Conservation (phyloP, 2,113 vertebrate species). For the Carollia perspicillata region DNA sequence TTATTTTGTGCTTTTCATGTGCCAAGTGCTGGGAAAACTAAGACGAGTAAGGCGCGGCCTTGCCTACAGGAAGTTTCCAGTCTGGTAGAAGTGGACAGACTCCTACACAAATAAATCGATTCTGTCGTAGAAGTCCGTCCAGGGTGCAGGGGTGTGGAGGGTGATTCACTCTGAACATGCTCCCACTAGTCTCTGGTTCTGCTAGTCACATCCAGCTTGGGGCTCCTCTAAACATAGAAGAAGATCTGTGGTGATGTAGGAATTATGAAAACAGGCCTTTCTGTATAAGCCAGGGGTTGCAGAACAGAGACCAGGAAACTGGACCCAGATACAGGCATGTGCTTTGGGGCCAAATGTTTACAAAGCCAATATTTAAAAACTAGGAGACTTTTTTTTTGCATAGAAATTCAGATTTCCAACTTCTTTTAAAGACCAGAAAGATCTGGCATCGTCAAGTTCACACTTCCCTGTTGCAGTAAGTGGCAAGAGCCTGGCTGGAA, state of each 20-base stretch:
- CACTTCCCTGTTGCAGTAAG: neutral
- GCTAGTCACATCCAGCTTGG: neutral
- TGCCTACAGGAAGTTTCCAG: slow-evolving; percentile 5
- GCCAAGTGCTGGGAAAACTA: slow-evolving; percentile 20
- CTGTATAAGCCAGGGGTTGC: neutral
- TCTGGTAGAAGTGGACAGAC: slow-evolving; percentile 1
- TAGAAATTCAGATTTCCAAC: neutral
- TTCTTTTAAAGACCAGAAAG: neutral
- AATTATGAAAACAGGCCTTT: neutral
- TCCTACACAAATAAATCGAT: slow-evolving; percentile 26
- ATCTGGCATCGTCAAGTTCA: neutral
- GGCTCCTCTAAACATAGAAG: neutral
- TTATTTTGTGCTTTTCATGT: slow-evolving; percentile 34
- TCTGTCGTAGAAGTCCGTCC: neutral
- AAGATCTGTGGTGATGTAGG: neutral
- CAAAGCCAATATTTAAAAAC: neutral
- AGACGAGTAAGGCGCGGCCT: neutral
- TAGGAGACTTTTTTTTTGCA: neutral
- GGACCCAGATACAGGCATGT: neutral
- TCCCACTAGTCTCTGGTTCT: neutral
- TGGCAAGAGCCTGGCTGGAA: neutral
- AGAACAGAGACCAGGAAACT: neutral
- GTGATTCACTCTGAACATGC: neutral
- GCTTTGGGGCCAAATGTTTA: neutral
- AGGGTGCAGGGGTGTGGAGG: neutral